Evolutionary conservation across 1,140 invertebrate species (phyloP).

Genomic region (Argopecten irradians): DNA sequence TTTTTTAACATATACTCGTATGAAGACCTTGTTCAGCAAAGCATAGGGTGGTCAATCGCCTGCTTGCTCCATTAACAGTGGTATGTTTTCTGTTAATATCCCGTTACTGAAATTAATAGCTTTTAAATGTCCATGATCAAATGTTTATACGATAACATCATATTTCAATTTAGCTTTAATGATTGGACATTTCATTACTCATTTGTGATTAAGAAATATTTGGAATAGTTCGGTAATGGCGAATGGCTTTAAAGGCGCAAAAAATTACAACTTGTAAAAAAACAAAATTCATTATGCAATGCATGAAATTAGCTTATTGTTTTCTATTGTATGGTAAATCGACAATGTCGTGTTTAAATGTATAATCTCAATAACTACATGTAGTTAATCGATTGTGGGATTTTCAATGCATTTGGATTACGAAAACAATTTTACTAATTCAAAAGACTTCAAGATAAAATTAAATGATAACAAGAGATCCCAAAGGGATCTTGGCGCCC

Average conservation of each 20-base stretch:
- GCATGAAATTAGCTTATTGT: no score
- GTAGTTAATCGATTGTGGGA: no score
- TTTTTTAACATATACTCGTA: no score
- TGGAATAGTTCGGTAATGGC: not conserved
- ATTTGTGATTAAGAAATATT: constrained; percentile 3
- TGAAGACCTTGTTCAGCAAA: no score
- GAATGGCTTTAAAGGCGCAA: not conserved
- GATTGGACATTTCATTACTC: not conserved
- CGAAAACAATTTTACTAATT: no score
- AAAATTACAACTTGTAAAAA: not conserved
- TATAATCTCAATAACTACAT: no score
- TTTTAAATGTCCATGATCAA: not conserved
- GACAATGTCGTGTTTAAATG: no score
- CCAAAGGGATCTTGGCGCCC: no score
- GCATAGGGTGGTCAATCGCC: not conserved
- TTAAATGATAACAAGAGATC: no score
- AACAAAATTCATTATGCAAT: not conserved
- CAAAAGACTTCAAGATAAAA: no score
- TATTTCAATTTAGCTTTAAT: not conserved
- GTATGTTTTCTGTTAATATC: not conserved
- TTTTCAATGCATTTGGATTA: no score
- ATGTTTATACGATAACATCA: not conserved
- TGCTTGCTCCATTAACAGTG: not conserved
- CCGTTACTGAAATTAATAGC: constrained; percentile 10
- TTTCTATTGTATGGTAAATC: no score